A percentile compares a stretch with the other conserved stretches of the same genome.
Evolutionary conservation across 2,888 invertebrate species (phyloP).

Genomic region (Lasiommata megera): DNA sequence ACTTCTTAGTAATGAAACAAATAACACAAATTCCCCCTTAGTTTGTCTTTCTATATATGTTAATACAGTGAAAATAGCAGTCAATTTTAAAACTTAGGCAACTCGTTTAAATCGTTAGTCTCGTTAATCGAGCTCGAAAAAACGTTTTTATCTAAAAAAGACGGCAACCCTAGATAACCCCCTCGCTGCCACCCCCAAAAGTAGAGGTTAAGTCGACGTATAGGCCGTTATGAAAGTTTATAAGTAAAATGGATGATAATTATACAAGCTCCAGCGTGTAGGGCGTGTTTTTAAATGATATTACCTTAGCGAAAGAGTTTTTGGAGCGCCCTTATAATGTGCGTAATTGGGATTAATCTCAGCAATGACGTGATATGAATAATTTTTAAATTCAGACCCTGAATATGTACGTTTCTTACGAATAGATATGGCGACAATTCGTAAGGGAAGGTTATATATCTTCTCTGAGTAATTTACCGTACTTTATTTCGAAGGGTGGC

Average conservation of each 20-base stretch:
- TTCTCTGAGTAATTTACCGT: no score
- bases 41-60: no score
- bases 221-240: constrained; percentile 81
- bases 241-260: constrained; percentile 81
- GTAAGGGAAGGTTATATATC: no score
- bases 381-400: constrained; percentile 14
- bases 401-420: background rate
- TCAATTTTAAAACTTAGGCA: no score
- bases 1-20: no score
- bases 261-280: constrained; percentile 71
- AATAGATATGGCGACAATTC: background rate
- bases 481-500: no score
- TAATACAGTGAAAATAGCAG: no score
- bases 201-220: constrained; percentile 80
- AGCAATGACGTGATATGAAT: constrained; percentile 24
- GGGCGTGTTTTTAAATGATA: constrained; percentile 72
- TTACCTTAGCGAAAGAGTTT: constrained; percentile 61
- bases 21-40: no score
- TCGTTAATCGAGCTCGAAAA: no score
- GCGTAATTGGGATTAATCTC: constrained; percentile 20
- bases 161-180: constrained; percentile 26
- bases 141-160: background rate
- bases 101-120: no score
- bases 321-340: constrained; percentile 33
- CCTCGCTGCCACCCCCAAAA: constrained; percentile 56